Conservation (phyloP, 2,888 invertebrate species). For the Thysanoteuthis rhombus region DNA sequence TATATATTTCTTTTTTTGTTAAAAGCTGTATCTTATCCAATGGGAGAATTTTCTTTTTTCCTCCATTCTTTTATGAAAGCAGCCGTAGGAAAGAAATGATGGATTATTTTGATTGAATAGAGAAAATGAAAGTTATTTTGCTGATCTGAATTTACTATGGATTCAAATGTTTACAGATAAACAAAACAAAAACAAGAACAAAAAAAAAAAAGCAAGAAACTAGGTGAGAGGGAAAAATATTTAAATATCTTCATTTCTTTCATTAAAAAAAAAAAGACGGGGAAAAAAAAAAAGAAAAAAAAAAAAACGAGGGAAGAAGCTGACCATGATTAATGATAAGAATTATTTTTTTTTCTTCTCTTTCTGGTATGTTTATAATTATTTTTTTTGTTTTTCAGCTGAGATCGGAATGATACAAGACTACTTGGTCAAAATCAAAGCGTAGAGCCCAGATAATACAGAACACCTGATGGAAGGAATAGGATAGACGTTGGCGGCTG, state of each 20-base stretch:
- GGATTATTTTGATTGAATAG: neutral
- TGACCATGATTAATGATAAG: neutral
- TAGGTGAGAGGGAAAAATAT: neutral
- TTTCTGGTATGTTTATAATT: neutral
- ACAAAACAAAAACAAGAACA: neutral
- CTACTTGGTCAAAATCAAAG: neutral
- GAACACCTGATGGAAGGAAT: conserved; percentile 22
- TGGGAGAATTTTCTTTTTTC: neutral
- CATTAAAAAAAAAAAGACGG: neutral
- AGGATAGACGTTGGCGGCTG: neutral
- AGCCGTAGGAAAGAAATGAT: neutral
- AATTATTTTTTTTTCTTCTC: neutral
- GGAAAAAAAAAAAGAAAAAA: neutral
- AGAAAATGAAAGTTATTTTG: neutral
- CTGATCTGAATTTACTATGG: neutral
- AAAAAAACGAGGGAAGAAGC: neutral
- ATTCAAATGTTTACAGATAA: neutral
- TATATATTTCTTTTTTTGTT: too few relatives aligned
- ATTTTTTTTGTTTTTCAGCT: neutral
- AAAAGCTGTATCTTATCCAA: neutral
- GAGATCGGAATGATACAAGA: neutral
- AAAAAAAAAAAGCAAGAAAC: neutral
- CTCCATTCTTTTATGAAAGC: neutral
- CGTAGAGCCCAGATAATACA: neutral
- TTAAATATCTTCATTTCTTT: neutral